Evolutionary conservation across 2,888 invertebrate genomes (phyloP).

Genomic region (Teinopalpus imperialis): DNA sequence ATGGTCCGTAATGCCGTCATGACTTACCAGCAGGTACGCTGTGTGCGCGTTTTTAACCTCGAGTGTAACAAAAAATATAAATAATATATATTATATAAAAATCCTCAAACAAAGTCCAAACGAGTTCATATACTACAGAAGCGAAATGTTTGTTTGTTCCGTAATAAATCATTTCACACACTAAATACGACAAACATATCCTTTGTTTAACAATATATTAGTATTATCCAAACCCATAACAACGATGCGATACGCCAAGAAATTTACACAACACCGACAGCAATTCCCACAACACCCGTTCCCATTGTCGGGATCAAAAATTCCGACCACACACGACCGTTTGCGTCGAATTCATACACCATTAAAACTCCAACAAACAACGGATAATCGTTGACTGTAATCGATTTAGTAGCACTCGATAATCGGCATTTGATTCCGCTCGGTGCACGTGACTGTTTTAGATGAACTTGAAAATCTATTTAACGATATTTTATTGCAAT

Average conservation of each 20-base stretch:
- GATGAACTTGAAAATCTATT: constrained; percentile 2
- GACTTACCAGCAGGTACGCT: no score
- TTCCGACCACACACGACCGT: constrained; percentile 16
- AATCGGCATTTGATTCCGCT: constrained; percentile 8
- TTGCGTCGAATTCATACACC: constrained; percentile 14
- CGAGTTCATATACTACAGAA: no score
- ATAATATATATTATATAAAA: no score
- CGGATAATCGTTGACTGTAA: constrained; percentile 33
- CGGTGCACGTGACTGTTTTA: not conserved
- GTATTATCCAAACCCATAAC: no score
- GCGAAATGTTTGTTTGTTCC: no score
- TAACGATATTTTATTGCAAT: not conserved
- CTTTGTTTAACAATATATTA: no score
- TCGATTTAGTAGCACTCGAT: constrained; percentile 47
- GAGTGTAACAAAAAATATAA: no score
- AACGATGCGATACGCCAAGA: not conserved
- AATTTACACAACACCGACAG: constrained; percentile 1
- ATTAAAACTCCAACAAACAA: constrained; percentile 24
- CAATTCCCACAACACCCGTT: constrained; percentile 16
- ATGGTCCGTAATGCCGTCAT: no score
- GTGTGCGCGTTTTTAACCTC: no score
- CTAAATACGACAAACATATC: no score
- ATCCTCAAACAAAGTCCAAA: no score
- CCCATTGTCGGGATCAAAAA: constrained; percentile 14
- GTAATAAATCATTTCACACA: no score